These are phyloP conservation scores for Ariopsis seemanni DNA, from an alignment of 2,113 vertebrate genomes.

Conservation along the genomic window DNA sequence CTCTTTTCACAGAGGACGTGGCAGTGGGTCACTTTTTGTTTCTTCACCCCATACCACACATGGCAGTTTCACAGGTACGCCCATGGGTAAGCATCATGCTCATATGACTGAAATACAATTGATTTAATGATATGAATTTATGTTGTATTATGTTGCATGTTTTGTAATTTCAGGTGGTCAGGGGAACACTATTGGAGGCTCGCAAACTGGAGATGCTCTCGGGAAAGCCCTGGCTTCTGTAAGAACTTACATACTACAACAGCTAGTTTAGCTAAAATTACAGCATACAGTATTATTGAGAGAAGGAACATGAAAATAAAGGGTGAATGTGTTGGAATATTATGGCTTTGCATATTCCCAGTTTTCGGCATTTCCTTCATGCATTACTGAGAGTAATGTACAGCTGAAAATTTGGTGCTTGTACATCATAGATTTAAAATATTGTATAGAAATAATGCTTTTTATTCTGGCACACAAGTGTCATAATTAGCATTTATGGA, in stretches of 20 bases:
- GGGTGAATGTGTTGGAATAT: neutral
- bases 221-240: conserved; percentile 96
- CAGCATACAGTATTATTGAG: conserved; percentile 40
- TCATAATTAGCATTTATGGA: conserved; percentile 65
- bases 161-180: conserved; percentile 54
- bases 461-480: conserved; percentile 38
- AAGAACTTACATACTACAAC: conserved; percentile 70
- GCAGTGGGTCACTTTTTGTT: conserved; percentile 74
- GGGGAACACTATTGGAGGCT: conserved; percentile 81
- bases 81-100: conserved; percentile 76
- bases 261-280: conserved; percentile 47
- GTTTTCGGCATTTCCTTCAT: neutral
- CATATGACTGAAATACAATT: neutral
- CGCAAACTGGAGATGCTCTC: conserved; percentile 92
- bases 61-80: conserved; percentile 80
- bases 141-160: neutral
- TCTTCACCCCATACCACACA: conserved; percentile 79
- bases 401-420: conserved; percentile 34
- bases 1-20: conserved; percentile 83
- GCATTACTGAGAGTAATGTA: neutral
- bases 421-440: conserved; percentile 47
- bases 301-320: neutral
- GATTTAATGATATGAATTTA: neutral
- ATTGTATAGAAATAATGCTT: conserved; percentile 37
- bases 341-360: neutral